Percentiles rank a stretch among this genome's conserved stretches.
These are phyloP conservation scores for Sinocyclocheilus maitianheensis DNA, from an alignment of 2,113 vertebrate species.

Conservation along the genomic window DNA sequence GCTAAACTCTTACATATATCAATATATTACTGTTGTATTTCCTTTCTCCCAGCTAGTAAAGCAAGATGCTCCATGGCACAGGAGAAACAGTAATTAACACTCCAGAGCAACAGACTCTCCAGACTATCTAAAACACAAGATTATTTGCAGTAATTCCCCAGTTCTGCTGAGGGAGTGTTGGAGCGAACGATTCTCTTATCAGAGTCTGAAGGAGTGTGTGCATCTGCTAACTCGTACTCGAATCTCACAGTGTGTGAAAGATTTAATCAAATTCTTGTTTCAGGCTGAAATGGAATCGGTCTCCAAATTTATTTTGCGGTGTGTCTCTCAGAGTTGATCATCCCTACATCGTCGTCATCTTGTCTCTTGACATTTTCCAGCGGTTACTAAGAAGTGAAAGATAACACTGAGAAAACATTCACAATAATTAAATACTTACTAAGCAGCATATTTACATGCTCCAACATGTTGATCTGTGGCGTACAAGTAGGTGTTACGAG, in stretches of 20 bases:
- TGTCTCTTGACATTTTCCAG: not conserved
- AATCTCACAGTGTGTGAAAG: not conserved
- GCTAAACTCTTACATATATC: conserved; percentile 10
- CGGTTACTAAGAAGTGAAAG: not conserved
- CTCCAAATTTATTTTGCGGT: not conserved
- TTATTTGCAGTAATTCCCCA: conserved; percentile 31
- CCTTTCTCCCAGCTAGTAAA: conserved; percentile 5
- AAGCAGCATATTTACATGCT: too few species aligned
- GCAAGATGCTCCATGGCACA: not conserved
- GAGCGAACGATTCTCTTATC: conserved; percentile 26
- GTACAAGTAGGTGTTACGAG: not conserved
- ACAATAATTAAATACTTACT: too few species aligned
- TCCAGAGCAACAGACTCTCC: conserved; percentile 10
- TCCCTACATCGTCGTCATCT: not conserved
- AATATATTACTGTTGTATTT: not conserved
- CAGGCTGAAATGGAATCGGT: not conserved
- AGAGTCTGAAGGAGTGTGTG: conserved; percentile 10
- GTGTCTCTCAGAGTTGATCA: not conserved
- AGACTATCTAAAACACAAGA: not conserved
- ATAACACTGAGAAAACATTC: not conserved
- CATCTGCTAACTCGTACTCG: not conserved
- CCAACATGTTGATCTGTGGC: not conserved
- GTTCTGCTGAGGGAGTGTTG: not conserved
- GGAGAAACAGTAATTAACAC: conserved; percentile 26
- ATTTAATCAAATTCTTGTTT: not conserved